Percentiles rank a stretch among this genome's conserved stretches.
Conservation (phyloP, 2,797 vertebrate genomes). For the Pangasius djambal region DNA sequence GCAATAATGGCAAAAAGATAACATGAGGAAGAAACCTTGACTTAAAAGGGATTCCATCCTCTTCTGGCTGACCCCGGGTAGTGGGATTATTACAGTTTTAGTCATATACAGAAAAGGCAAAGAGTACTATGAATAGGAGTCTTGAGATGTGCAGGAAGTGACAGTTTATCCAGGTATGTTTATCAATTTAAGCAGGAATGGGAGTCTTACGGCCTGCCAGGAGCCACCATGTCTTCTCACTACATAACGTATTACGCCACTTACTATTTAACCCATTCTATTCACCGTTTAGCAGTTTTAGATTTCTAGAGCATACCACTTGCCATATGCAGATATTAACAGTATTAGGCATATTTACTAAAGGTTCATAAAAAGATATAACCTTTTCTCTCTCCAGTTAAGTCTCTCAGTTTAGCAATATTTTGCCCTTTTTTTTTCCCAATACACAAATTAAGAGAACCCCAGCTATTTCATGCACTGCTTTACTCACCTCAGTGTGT, state of each 20-base stretch:
- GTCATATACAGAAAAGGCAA: not conserved
- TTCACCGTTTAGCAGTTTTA: not conserved
- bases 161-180: not conserved
- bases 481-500: slow-evolving; percentile 75
- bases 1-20: too few species aligned
- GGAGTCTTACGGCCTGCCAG: not conserved
- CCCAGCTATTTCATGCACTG: not conserved
- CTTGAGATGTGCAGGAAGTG: not conserved
- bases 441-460: not conserved
- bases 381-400: not conserved
- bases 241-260: not conserved
- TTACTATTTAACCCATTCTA: not conserved
- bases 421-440: not conserved
- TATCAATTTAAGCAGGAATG: not conserved
- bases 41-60: not conserved
- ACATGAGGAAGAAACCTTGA: not conserved
- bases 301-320: not conserved
- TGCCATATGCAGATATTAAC: not conserved
- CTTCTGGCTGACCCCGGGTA: not conserved
- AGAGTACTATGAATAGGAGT: not conserved
- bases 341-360: not conserved
- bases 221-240: not conserved
- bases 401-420: not conserved
- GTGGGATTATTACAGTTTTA: not conserved
- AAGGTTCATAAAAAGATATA: not conserved